Percentiles rank a stretch among this genome's conserved stretches.
phyloP scores from a whole-genome alignment of 2,888 invertebrate genomes.

The Parnassius orleans region DNA sequence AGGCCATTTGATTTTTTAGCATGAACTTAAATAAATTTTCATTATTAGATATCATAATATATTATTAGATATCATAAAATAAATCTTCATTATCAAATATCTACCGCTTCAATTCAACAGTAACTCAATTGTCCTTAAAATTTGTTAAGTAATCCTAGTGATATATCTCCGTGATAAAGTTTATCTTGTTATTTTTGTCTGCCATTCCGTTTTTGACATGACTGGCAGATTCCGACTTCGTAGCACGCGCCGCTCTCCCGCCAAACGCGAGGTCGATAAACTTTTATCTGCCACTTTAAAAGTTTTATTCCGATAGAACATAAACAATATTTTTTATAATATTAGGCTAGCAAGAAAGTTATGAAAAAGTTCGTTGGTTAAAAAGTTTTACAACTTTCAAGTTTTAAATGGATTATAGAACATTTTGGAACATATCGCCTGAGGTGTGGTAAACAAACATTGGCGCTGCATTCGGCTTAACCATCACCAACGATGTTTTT shows the following conservation, averaged over 20 bases:
- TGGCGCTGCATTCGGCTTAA: no score
- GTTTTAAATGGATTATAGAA: no score
- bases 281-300: conserved; percentile 53
- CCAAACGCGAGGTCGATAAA: conserved; percentile 58
- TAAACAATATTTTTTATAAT: no score
- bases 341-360: no score
- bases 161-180: conserved; percentile 73
- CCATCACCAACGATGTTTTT: no score
- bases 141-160: conserved; percentile 71
- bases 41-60: conserved; percentile 48
- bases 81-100: conserved; percentile 63
- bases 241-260: conserved; percentile 62
- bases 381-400: no score
- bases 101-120: conserved; percentile 51
- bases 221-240: conserved; percentile 66
- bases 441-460: no score
- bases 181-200: conserved; percentile 66
- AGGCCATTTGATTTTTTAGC: conserved; percentile 12
- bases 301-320: conserved; percentile 46
- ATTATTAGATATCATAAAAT: no score
- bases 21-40: conserved; percentile 54
- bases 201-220: conserved; percentile 71
- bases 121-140: conserved; percentile 72
- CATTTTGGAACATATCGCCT: no score
- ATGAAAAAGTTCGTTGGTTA: no score